These are phyloP conservation scores for Zophobas atratus DNA, from an alignment of 1,140 invertebrate species.

Conservation along the genomic window DNA sequence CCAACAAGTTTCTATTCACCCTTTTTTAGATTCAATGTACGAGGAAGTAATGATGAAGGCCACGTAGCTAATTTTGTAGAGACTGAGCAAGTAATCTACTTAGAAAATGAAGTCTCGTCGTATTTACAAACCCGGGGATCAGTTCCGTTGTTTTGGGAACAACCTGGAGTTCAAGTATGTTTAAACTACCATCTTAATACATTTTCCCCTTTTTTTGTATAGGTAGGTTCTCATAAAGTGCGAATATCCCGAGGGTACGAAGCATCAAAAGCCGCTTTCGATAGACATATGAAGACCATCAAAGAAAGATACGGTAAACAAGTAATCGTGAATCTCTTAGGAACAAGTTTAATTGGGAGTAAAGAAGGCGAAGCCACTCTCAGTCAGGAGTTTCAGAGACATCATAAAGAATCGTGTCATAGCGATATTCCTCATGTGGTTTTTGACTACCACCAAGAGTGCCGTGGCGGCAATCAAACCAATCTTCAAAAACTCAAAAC, in stretches of 20 bases:
- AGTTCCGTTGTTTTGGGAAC: conserved; percentile 99
- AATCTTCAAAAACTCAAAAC: conserved; percentile 85
- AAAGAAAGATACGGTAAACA: conserved; percentile 94
- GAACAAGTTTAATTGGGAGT: conserved; percentile 87
- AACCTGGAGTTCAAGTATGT: conserved; percentile 93
- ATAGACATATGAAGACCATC: conserved; percentile 90
- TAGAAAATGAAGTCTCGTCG: conserved; percentile 90
- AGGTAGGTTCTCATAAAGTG: conserved; percentile 98
- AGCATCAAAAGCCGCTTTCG: conserved; percentile 91
- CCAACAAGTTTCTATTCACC: conserved; percentile 27
- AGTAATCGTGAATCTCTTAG: conserved; percentile 93
- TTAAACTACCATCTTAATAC: not conserved
- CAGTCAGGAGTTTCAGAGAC: conserved; percentile 93
- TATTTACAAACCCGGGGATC: conserved; percentile 95
- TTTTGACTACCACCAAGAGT: conserved; percentile 96
- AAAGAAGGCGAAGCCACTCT: conserved; percentile 98
- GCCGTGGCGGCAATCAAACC: conserved; percentile 82
- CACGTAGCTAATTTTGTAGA: conserved; percentile 99
- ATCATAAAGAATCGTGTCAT: conserved; percentile 86
- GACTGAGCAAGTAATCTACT: conserved; percentile 96
- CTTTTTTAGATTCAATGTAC: conserved; percentile 89
- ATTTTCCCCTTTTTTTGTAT: conserved; percentile 24
- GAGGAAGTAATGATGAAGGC: conserved; percentile 99
- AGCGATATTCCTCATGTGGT: conserved; percentile 85
- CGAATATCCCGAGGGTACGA: conserved; percentile 96